These are phyloP conservation scores for Todus mexicanus DNA, from an alignment of 2,797 vertebrate genomes.

Conservation along the genomic window DNA sequence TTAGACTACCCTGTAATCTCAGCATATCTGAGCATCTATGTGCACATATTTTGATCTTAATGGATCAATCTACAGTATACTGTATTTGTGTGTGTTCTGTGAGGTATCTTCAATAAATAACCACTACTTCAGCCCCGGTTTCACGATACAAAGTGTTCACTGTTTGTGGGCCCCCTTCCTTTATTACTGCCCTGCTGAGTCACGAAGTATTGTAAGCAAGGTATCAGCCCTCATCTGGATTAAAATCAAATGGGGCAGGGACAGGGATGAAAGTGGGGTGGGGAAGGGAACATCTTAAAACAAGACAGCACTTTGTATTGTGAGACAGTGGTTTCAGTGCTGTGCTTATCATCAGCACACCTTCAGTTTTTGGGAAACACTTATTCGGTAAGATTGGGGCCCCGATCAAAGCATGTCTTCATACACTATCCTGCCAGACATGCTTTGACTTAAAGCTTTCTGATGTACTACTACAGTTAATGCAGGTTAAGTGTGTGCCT, in stretches of 20 bases:
- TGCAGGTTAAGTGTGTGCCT: not conserved
- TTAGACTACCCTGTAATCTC: not conserved
- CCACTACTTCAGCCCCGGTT: not conserved
- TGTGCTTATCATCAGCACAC: not conserved
- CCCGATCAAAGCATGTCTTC: not conserved
- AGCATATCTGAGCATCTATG: not conserved
- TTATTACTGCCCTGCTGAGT: not conserved
- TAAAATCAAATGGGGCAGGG: not conserved
- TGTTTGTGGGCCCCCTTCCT: not conserved
- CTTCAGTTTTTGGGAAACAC: not conserved
- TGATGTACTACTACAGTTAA: not conserved
- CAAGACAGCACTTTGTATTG: not conserved
- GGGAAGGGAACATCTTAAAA: not conserved
- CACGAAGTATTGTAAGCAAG: not conserved
- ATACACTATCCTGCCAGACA: not conserved
- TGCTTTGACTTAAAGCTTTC: not conserved
- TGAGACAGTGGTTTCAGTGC: not conserved
- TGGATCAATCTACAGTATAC: not conserved
- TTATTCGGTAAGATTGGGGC: not conserved
- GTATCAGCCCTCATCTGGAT: not conserved
- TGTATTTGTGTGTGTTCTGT: not conserved
- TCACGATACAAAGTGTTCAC: not conserved
- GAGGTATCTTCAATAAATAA: not conserved
- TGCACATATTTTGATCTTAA: not conserved
- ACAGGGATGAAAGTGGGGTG: not conserved